These are phyloP conservation scores for Machimus rusticus DNA, from an alignment of 2,888 invertebrate species.

Conservation along the genomic window DNA sequence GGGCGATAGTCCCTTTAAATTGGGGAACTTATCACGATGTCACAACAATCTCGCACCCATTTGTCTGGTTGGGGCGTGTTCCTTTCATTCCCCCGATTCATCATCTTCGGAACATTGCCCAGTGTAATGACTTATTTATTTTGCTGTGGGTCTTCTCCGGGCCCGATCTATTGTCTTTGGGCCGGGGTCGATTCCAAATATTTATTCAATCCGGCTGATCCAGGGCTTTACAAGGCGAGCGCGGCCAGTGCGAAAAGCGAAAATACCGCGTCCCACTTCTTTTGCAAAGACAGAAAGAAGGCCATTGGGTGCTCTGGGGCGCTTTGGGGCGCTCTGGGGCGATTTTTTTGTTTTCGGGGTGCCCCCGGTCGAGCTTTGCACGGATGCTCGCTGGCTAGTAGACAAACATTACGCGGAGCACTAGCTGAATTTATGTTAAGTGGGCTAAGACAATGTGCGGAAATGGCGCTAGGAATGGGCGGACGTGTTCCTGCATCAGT, in stretches of 20 bases:
- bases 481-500: conserved; percentile 21
- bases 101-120: conserved; percentile 30
- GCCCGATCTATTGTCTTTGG: not conserved
- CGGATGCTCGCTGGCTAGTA: not conserved
- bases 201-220: conserved; percentile 24
- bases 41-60: conserved; percentile 29
- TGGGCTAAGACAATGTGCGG: not conserved
- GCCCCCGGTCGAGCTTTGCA: not conserved
- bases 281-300: not conserved
- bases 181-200: not conserved
- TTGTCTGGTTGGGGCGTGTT: conserved; percentile 8
- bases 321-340: not conserved
- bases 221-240: not conserved
- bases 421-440: not conserved
- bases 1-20: conserved; percentile 28
- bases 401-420: conserved; percentile 3
- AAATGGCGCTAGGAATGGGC: not conserved
- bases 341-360: not conserved
- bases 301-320: not conserved
- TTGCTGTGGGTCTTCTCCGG: not conserved
- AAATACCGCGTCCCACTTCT: not conserved
- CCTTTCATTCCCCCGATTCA: conserved; percentile 10
- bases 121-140: conserved; percentile 23
- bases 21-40: conserved; percentile 28
- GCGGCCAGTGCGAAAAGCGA: not conserved